These are phyloP conservation scores for Sarcophilus harrisii DNA, from an alignment of 2,797 vertebrate species.

Conservation along the genomic window DNA sequence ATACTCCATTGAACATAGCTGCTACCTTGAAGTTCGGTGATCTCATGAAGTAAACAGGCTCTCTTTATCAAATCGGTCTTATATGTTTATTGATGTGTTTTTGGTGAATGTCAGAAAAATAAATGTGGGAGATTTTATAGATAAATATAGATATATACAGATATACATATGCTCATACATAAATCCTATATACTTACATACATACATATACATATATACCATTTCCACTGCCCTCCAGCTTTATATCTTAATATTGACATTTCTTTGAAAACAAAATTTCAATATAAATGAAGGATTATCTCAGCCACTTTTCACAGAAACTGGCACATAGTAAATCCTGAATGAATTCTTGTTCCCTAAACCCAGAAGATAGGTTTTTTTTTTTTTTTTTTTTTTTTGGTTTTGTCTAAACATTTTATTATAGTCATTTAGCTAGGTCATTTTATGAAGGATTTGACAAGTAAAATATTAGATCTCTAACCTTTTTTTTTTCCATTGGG, in stretches of 20 bases:
- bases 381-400: not conserved
- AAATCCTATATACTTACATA: not conserved
- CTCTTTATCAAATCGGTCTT: not conserved
- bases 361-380: not conserved
- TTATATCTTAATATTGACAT: not conserved
- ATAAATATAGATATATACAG: too few relatives aligned
- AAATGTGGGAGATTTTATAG: not conserved
- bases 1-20: not conserved
- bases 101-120: not conserved
- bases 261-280: not conserved
- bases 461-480: conserved; percentile 14
- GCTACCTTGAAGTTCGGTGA: not conserved
- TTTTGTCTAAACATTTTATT: not conserved
- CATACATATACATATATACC: not conserved
- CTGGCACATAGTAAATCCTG: not conserved
- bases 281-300: not conserved
- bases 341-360: not conserved
- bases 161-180: not conserved
- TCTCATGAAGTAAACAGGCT: not conserved
- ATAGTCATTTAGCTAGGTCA: not conserved
- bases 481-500: conserved; percentile 2
- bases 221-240: not conserved
- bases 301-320: not conserved
- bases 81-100: not conserved
- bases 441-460: conserved; percentile 13